A percentile compares a stretch with the other conserved stretches of the same genome.
phyloP scores from a whole-genome alignment of 23 tunicate genomes.

The Botrylloides violaceus region DNA sequence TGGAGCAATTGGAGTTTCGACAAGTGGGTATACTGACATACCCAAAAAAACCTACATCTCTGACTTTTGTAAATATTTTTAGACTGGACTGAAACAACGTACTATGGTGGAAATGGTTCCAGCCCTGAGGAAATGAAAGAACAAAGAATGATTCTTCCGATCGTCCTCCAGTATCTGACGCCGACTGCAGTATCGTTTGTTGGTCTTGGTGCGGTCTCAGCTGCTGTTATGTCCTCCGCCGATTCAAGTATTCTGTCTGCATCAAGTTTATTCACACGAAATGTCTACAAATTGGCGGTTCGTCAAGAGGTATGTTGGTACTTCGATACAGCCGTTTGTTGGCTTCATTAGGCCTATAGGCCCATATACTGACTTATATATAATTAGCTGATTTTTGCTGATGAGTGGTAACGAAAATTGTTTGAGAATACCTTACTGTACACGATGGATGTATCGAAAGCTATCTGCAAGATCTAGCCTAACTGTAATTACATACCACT shows the following conservation, averaged over 20 bases:
- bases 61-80: not conserved
- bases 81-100: constrained; percentile 49
- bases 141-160: constrained; percentile 50
- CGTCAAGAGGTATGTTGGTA: constrained; percentile 32
- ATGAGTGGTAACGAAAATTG: too few relatives aligned
- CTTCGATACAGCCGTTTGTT: too few relatives aligned
- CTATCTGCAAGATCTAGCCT: too few relatives aligned
- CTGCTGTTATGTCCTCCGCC: constrained; percentile 89
- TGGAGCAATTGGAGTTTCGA: constrained; percentile 68
- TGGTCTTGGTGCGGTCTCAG: constrained; percentile 85
- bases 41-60: too few relatives aligned
- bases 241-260: constrained; percentile 69
- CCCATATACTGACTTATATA: too few relatives aligned
- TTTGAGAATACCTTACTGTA: too few relatives aligned
- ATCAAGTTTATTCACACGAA: constrained; percentile 57
- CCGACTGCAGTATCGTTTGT: constrained; percentile 53
- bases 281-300: constrained; percentile 33
- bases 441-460: too few relatives aligned
- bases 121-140: constrained; percentile 27
- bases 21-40: too few relatives aligned
- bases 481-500: not conserved
- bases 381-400: too few relatives aligned
- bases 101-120: constrained; percentile 20
- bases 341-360: too few relatives aligned
- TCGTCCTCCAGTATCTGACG: constrained; percentile 54